A percentile compares a stretch with the other conserved stretches of the same genome.
Evolutionary conservation across 1,140 invertebrate species (phyloP).

Genomic region (Lethrus apterus): DNA sequence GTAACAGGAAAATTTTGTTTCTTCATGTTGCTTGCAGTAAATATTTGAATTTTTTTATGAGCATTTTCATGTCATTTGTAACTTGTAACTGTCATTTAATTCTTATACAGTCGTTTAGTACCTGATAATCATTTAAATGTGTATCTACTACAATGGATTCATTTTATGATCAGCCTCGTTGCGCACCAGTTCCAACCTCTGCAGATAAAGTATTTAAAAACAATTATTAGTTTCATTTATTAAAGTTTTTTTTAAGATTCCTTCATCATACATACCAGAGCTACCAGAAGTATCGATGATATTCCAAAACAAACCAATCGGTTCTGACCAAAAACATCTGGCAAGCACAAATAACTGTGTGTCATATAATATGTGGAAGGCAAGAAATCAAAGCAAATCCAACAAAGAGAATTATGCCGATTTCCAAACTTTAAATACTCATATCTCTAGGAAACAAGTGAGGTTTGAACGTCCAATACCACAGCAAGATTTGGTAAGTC

Average conservation of each 20-base stretch:
- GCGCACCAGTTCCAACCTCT: constrained; percentile 24
- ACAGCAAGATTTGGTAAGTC: background rate
- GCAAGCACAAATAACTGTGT: constrained; percentile 17
- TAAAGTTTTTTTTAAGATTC: constrained; percentile 23
- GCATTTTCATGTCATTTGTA: background rate
- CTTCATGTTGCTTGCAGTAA: background rate
- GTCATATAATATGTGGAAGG: constrained; percentile 31
- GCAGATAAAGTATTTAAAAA: constrained; percentile 26
- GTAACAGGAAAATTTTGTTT: too few species aligned
- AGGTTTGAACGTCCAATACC: constrained; percentile 15
- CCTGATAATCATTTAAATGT: background rate
- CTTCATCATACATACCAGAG: constrained; percentile 14
- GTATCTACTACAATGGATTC: constrained; percentile 31
- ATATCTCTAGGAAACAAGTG: constrained; percentile 18
- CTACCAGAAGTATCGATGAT: constrained; percentile 36
- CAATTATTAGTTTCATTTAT: constrained; percentile 11
- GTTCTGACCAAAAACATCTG: constrained; percentile 3
- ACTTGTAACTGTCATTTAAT: background rate
- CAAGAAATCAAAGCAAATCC: constrained; percentile 13
- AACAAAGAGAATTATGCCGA: constrained; percentile 1
- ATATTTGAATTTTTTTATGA: background rate
- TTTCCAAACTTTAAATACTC: background rate
- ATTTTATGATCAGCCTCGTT: constrained; percentile 34
- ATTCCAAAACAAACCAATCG: constrained; percentile 12
- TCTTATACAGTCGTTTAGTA: background rate